Conservation (phyloP, 35 echinoderm and acorn worm species). For the Heliocidaris erythrogramma region DNA sequence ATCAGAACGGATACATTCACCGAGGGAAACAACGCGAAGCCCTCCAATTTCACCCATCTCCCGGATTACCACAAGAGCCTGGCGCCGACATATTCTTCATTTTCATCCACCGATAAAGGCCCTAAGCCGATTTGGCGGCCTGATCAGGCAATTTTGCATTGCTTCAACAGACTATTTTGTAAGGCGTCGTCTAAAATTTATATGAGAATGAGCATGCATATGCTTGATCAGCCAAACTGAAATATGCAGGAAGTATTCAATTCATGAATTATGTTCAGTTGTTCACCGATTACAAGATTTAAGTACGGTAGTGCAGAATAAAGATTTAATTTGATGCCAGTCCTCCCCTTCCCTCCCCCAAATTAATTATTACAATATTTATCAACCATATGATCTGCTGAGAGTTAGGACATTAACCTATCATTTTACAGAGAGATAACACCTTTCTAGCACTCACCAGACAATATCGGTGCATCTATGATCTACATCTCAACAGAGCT, state of each 20-base stretch:
- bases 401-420: too few relatives aligned
- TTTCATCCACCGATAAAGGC: neutral
- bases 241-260: neutral
- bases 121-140: neutral
- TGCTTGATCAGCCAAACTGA: neutral
- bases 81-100: neutral
- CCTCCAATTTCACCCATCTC: neutral
- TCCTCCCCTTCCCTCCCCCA: too few relatives aligned
- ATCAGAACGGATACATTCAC: neutral
- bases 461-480: too few relatives aligned
- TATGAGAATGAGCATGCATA: neutral
- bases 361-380: too few relatives aligned
- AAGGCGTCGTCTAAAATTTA: neutral
- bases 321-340: too few relatives aligned
- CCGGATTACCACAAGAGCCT: neutral
- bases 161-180: neutral
- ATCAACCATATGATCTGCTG: too few relatives aligned
- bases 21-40: neutral
- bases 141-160: neutral
- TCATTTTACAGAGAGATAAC: too few relatives aligned
- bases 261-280: neutral
- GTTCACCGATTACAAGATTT: neutral
- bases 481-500: too few relatives aligned
- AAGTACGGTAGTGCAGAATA: too few relatives aligned
- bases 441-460: too few relatives aligned